Base-by-base conservation (phyloP, 2,888 invertebrate genomes). In the Ellobium chinense region DNA sequence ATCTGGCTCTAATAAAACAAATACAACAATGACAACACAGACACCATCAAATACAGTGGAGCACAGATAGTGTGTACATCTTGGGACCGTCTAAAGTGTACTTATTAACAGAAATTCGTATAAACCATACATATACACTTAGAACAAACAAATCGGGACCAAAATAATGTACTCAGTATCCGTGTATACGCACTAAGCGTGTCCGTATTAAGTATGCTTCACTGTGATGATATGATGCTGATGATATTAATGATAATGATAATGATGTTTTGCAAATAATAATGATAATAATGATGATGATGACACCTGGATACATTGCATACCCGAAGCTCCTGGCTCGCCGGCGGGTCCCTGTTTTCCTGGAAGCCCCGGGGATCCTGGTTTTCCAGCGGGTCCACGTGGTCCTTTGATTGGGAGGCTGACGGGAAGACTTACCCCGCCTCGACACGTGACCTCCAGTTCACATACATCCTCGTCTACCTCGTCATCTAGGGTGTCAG, bases 331-430 rank as follows among this genome's bases (percentile, higher is more conserved):
- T 36, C 90, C 91, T 7, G 87, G 88, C 31, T 81, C 65, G 0
- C 91, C 91, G 12, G 89, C 87, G 18, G 81, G 84, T 39, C 91
- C 91, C 31, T 87, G 86, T 79, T 87, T 86, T 7, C 91, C 91
- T 5, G 86, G 83, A 24, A 85, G 84, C 21, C 91, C 91, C 76
- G 87, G 88, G 29, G 84, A 84, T 29, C 91, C 91, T 1, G 87
- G 80, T 84, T 76, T 87, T 77, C 24, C 91, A 2, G 88, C 85
- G 14, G 90, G 89, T n/a, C 91, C 91, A 29, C 88, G 73, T 0
- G 91, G 90, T 1, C 91, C 91, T 77, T 87, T 88, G 77, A 91
- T 89, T 56, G 91, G 91, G 29, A 91, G 84, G 54, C 82, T 87
- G n/a, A 91, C 87, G 1, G 91, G 89, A 24, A 86, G 66, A 21